Conservation (phyloP, 2,113 vertebrate genomes). For the Otus sunia region DNA sequence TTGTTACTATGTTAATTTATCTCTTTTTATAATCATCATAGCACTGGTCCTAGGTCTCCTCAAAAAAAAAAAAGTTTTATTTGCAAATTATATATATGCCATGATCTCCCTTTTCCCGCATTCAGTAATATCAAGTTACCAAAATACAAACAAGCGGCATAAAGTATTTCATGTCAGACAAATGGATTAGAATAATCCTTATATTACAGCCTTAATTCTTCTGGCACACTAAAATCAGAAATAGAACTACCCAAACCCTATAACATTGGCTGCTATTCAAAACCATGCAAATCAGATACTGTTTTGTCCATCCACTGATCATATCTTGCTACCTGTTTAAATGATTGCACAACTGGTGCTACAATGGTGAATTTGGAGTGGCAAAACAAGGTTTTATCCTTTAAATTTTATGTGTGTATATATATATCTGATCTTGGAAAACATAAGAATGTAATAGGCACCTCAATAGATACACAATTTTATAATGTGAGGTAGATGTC, state of each 20-base stretch:
- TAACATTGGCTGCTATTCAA: neutral
- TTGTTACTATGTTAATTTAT: neutral
- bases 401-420: neutral
- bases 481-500: neutral
- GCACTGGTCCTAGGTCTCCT: neutral
- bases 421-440: neutral
- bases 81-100: neutral
- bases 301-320: neutral
- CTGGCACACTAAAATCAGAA: neutral
- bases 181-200: neutral
- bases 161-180: neutral
- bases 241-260: neutral
- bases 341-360: neutral
- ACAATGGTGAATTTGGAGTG: neutral
- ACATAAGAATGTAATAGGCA: neutral
- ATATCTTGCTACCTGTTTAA: neutral
- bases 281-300: neutral
- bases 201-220: neutral
- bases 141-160: neutral
- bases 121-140: neutral
- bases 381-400: neutral
- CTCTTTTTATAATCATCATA: neutral
- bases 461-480: neutral
- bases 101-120: neutral
- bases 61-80: too few relatives aligned